Evolutionary conservation across 2,888 invertebrate species (phyloP), one percentile per base, ranked within the genome.

Genomic region (Cataglyphis livida): DNA sequence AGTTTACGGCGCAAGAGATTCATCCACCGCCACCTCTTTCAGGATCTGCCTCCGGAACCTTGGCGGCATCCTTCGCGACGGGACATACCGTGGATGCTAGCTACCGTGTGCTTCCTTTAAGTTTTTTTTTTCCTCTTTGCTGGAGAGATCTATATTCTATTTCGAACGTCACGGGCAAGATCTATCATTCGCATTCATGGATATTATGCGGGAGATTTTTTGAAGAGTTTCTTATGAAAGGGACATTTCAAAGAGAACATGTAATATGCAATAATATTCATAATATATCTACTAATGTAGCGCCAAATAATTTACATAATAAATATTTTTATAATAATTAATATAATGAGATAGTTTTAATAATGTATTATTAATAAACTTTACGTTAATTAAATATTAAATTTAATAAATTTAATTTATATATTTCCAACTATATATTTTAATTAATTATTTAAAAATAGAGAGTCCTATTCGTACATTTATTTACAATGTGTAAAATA

Each of bases 1-100:
- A n/a, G 90, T 93, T 93, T 92, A 93, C 93, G 92, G 91, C 91
- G 88, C 76, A 79, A 70, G 79, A 75, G 71, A 38, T 71, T 59
- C 66, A 65, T 51, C 90, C 86, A 86, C 85, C 76, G 64, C 41
- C 74, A 15, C n/a, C 62, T 65, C 32, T 44, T 48, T 4, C 35
- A 32, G 44, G 66, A 83, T 70, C 85, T 85, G 81, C 79, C 86
- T 82, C 87, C 82, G 78, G 51, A 51, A 74, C 81, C 85, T 83
- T 75, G 83, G 41, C 62, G 79, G 78, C 61, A 59, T 73, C 54
- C 81, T 70, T 74, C 81, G 81, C 70, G 41, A 70, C 21, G 21
- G 35, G 51, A 35, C 28, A 15, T 10, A 21, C 25, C 57, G 12
- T 48, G 21, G 65, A 76, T n/a, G 28, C 41, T 66, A 28, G 70